Evolutionary conservation across 2,797 vertebrate genomes (phyloP).

Genomic region (Mormyrops boulengeri): DNA sequence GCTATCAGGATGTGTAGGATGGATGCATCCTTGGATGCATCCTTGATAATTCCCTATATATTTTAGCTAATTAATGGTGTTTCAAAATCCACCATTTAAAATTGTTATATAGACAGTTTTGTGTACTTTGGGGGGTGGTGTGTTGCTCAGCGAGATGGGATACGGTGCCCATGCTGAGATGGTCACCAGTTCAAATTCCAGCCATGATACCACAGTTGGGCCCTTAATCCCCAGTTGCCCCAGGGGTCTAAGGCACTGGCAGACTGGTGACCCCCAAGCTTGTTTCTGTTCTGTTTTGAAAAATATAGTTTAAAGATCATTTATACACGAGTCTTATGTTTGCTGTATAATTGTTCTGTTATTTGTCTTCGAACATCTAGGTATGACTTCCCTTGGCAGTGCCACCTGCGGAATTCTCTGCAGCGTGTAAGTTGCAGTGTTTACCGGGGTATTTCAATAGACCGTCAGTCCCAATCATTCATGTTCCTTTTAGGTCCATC

Average conservation of each 20-base stretch:
- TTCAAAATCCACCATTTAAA: background rate
- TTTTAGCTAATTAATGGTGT: background rate
- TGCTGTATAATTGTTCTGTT: background rate
- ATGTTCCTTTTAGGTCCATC: background rate
- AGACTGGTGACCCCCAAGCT: background rate
- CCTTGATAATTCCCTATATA: background rate
- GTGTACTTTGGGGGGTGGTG: background rate
- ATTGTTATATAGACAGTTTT: background rate
- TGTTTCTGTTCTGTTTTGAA: background rate
- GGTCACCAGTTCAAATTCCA: background rate
- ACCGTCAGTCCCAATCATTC: background rate
- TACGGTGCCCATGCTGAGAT: background rate
- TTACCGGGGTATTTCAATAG: background rate
- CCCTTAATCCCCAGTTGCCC: background rate
- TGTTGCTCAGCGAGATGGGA: background rate
- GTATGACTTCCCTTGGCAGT: slow-evolving; percentile 13
- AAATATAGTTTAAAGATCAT: background rate
- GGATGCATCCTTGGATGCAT: background rate
- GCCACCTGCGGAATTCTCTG: slow-evolving; percentile 2
- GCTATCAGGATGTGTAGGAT: background rate
- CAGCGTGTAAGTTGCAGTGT: slow-evolving; percentile 9
- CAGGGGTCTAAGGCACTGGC: background rate
- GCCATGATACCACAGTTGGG: background rate
- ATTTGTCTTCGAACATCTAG: background rate
- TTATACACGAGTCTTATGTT: background rate